Evolutionary conservation across 1,140 invertebrate species (phyloP), one percentile per base, ranked within the genome.

Genomic region (Chrysomallon squamiferum): DNA sequence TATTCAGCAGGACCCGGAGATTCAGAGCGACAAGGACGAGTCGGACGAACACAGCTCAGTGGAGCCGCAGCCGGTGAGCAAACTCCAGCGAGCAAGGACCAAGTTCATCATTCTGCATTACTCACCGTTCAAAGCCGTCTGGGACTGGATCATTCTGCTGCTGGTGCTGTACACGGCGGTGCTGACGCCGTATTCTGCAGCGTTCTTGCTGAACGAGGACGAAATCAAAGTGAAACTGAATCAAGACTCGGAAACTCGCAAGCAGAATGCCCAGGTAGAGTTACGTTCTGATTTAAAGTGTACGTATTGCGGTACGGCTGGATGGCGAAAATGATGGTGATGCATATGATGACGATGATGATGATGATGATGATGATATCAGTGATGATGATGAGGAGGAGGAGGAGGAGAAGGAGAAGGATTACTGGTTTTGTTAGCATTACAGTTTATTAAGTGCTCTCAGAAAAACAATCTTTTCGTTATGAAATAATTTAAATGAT

Each of bases 121-220:
- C 88, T 97, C 95, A 71, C 96, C 96, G 67, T 99, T 99, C 87
- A 99, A 99, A 87, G 96, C 95, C 65, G 95, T 95, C 74, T 99
- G 96, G 96, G 96, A 99, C 88, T 98, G 96, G 96, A 91, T 99
- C 78, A 96, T 98, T 74, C 88, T 98, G 45, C 88, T 98, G 66
- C 89, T 99, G 62, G 97, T 99, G 68, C 93, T 99, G 86, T 99
- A 99, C 87, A 99, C 97, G 61, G 97, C 97, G 67, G 97, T 99
- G 85, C 97, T 98, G 86, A 99, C 97, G 68, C 97, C 97, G 4
- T 99, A 99, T 87, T 94, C 96, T 22, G 96, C 96, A 60, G 96
- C 96, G 70, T 99, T 99, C 88, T 90, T 98, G 75, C 90, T 99
- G 66, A 95, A 94, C 81, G 95, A 97, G 72, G 81, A 81, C 43